phyloP scores from a whole-genome alignment of 2,888 invertebrate genomes.

The Drosophila nr. medialis region DNA sequence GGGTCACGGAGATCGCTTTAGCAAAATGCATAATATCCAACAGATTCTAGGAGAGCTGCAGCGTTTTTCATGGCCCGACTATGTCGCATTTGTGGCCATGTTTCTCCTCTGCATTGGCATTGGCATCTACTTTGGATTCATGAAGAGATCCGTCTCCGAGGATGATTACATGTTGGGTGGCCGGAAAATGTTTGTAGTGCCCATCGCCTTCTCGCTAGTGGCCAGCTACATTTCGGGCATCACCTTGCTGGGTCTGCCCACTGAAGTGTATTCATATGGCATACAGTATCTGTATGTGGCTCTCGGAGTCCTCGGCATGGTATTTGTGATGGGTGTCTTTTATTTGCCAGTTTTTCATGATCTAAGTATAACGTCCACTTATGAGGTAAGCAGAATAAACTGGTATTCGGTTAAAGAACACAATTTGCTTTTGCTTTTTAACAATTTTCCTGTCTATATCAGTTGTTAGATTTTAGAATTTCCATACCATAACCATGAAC shows the following conservation, averaged over 20 bases:
- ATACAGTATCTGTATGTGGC: conserved; percentile 90
- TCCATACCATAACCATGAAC: no score
- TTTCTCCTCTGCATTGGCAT: conserved; percentile 89
- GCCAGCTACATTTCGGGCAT: conserved; percentile 93
- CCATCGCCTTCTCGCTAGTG: conserved; percentile 92
- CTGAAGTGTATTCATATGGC: conserved; percentile 93
- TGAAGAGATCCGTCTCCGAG: conserved; percentile 87
- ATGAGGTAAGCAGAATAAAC: conserved; percentile 87
- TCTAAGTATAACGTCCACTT: conserved; percentile 90
- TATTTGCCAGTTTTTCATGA: conserved; percentile 91
- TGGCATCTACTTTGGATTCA: conserved; percentile 92
- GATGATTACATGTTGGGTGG: conserved; percentile 93
- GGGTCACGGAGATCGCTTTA: background rate
- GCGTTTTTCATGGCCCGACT: conserved; percentile 83
- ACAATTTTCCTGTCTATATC: no score
- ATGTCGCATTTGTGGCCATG: conserved; percentile 87
- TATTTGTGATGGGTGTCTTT: conserved; percentile 88
- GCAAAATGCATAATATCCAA: conserved; percentile 82
- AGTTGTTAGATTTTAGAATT: no score
- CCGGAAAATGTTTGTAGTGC: conserved; percentile 91
- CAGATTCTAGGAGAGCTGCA: conserved; percentile 82
- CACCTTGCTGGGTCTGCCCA: conserved; percentile 91
- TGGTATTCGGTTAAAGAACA: background rate
- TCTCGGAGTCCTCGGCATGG: conserved; percentile 88
- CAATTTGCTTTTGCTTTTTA: background rate